A percentile compares a stretch with the other conserved stretches of the same genome.
phyloP scores from a whole-genome alignment of 2,888 invertebrate genomes.

The Molanna angustata region DNA sequence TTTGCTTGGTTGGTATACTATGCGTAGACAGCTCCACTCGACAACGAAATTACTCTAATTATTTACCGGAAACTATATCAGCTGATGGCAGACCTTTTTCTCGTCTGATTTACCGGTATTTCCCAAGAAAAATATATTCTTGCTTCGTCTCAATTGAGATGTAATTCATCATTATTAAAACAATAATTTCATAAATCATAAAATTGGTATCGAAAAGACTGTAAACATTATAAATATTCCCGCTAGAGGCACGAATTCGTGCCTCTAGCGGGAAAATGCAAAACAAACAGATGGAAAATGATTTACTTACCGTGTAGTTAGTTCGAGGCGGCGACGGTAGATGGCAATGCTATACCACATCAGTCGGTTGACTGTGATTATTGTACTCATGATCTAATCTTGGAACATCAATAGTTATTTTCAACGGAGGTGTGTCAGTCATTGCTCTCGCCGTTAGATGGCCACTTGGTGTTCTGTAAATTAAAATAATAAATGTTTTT shows the following conservation, averaged over 20 bases:
- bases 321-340: constrained; percentile 11
- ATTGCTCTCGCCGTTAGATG: constrained; percentile 17
- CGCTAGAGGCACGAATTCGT: neutral
- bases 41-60: no score
- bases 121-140: no score
- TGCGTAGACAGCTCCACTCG: no score
- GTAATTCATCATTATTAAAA: no score
- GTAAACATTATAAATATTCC: no score
- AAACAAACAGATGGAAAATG: constrained; percentile 1
- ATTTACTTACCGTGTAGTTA: constrained; percentile 6
- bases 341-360: constrained; percentile 15
- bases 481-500: neutral
- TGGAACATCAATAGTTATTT: constrained; percentile 12
- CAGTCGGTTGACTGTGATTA: constrained; percentile 10
- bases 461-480: constrained; percentile 22
- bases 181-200: no score
- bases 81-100: no score
- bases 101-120: no score
- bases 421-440: constrained; percentile 16
- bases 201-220: no score
- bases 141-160: no score
- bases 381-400: constrained; percentile 2
- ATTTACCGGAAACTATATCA: no score
- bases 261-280: constrained; percentile 9
- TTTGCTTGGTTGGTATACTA: no score